Evolutionary conservation across 2,888 invertebrate species (phyloP), one percentile per base, ranked within the genome.

Genomic region (Stenchaetothrips biformis): DNA sequence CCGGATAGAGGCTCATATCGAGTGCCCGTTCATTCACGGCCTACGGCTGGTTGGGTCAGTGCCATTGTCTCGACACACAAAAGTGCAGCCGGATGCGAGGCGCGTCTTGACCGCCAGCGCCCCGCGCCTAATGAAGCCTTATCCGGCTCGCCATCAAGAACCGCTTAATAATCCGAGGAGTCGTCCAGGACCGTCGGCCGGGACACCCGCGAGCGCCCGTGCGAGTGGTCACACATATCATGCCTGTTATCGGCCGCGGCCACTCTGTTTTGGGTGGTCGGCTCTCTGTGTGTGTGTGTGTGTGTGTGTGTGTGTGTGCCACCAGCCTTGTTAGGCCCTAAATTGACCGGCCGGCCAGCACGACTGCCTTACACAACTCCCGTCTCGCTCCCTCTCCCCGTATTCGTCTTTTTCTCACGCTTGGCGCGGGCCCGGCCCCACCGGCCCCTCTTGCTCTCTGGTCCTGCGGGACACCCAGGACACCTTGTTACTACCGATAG

Each of bases 381-480:
- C 18, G 18, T 59, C 59, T 59, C 59, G 16, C 59, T 59, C 59
- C 18, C 59, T 59, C 18, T 59, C 59, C 59, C 16, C 59, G 21
- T 25, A 25, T 74, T 74, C 67, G 67, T 74, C 67, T 74, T 74
- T 74, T 74, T 74, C 67, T 74, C 67, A 74, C 67, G 67, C 67
- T 59, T 18, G 13, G 59, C 59, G 18, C 18, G 59, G 21, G 67
- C 25, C 25, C 21, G 67, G 25, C 4, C 67, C 25, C 25, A 25
- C 25, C 67, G 53, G 53, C 16, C 18, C 53, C 53, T 18, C 53
- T 53, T 53, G 53, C 53, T 53, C 53, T 53, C 53, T 11, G 16
- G 53, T 13, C 53, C 18, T 18, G 3, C 13, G 53, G 53, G 53
- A 9, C 2, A 7, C 13, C 11, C 67, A 25, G 25, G 25, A 74